Evolutionary conservation across 2,113 vertebrate species (phyloP), one percentile per base, ranked within the genome.

Genomic region (Burhinus oedicnemus): DNA sequence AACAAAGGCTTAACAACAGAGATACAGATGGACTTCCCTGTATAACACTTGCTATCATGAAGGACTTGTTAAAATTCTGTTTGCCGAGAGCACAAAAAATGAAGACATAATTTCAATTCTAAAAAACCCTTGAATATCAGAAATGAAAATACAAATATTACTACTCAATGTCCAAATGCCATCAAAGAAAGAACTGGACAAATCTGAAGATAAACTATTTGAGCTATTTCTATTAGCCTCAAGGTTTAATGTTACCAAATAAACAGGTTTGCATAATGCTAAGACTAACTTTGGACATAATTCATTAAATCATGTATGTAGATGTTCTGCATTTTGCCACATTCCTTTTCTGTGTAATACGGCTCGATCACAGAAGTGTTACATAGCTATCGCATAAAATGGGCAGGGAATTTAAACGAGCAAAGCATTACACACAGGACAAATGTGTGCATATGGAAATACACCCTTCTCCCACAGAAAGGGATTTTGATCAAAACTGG

Each of bases 91-190:
- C 78, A 91, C 89, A 89, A 85, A 85, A 83, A 77, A 87, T 72
- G 76, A 94, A 95, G 91, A 79, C 26, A 27, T 85, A 47, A 86
- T 91, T 95, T 74, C 58, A 93, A 52, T 66, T 80, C 78, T 77
- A 66, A 87, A 83, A 72, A 47, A 8, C 14, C 0, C 42, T 7
- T 51, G 55, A 84, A 45, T 51, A 85, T 62, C 70, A 85, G 74
- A 92, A 94, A 92, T 82, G 75, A 93, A 95, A 96, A 89, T 58
- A 85, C 44, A 95, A 89, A 89, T 89, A 91, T 42, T 77, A 80
- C 58, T 72, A 34, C 74, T 90, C 64, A 54, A 77, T 74, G 89
- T 91, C 75, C 70, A 94, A 88, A 88, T 45, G 75, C 66, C 82
- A 89, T 69, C 86, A 83, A 88, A 93, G 74, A 76, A 95, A 78